These are phyloP conservation scores for Stichopus horrens DNA, from an alignment of 53 echinoderm and acorn worm species.

Conservation along the genomic window DNA sequence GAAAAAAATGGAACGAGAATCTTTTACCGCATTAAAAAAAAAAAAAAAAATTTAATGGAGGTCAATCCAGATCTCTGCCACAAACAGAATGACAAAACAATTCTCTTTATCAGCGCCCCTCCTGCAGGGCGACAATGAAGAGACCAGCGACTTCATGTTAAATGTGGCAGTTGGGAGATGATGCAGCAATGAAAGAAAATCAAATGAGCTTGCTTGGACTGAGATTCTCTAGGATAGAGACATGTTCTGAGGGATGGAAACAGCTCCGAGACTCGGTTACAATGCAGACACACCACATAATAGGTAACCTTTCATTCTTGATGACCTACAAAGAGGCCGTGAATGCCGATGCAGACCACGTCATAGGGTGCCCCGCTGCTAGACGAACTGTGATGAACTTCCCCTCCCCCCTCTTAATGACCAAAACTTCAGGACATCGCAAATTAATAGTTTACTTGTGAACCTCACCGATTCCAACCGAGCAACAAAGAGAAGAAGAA, in stretches of 20 bases:
- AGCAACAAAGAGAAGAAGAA: neutral
- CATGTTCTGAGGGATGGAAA: neutral
- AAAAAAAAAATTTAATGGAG: neutral
- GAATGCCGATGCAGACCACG: no score
- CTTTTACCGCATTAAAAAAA: no score
- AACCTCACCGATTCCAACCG: neutral
- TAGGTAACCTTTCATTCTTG: constrained; percentile 24
- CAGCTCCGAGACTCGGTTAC: neutral
- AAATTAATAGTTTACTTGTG: constrained; percentile 23
- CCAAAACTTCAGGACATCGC: constrained; percentile 32
- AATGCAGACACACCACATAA: neutral
- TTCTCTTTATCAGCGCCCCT: neutral
- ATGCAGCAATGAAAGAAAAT: no score
- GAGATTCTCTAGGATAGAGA: no score
- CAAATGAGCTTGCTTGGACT: no score
- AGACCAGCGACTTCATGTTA: neutral
- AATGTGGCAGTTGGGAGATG: no score
- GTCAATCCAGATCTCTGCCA: neutral
- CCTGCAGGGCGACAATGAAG: constrained; percentile 1
- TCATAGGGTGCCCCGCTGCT: neutral
- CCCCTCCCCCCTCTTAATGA: constrained; percentile 7
- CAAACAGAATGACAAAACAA: neutral
- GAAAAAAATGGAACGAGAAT: no score
- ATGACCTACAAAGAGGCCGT: constrained; percentile 7
- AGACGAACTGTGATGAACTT: constrained; percentile 16